phyloP scores from a whole-genome alignment of 2,888 invertebrate species.

The Steromphala cineraria region DNA sequence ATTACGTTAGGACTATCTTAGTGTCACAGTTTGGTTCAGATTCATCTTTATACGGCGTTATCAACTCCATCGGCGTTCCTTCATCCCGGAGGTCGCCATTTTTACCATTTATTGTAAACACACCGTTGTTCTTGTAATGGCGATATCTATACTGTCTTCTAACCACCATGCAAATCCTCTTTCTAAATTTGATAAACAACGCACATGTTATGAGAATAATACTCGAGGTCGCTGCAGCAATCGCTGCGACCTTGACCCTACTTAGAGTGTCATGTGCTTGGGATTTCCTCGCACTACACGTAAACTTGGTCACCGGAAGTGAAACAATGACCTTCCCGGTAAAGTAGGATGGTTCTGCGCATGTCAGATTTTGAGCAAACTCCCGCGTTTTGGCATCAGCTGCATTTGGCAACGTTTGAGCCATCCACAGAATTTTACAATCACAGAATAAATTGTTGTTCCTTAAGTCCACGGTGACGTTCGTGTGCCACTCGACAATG shows the following conservation, averaged over 20 bases:
- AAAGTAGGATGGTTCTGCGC: background rate
- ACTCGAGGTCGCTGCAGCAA: slow-evolving; percentile 23
- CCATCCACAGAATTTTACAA: slow-evolving; percentile 28
- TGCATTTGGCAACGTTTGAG: background rate
- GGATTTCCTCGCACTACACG: background rate
- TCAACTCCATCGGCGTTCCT: background rate
- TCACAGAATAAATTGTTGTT: slow-evolving; percentile 24
- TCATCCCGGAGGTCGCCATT: background rate
- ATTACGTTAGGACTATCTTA: too few species aligned
- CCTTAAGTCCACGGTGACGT: slow-evolving; percentile 19
- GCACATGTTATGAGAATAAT: slow-evolving; percentile 16
- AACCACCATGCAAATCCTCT: slow-evolving; percentile 10
- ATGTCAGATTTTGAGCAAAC: slow-evolving; percentile 15
- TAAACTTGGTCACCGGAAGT: background rate
- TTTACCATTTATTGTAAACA: background rate
- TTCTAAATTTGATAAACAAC: slow-evolving; percentile 26
- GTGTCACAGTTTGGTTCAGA: background rate
- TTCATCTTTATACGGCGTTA: background rate
- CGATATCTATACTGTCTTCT: slow-evolving; percentile 28
- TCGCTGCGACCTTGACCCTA: slow-evolving; percentile 16
- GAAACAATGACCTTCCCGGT: background rate
- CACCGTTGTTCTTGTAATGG: slow-evolving; percentile 21
- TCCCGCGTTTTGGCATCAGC: background rate
- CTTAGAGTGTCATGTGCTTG: background rate
- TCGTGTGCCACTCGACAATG: slow-evolving; percentile 17